Conservation (phyloP, 2,113 vertebrate genomes). For the Steatornis caripensis region DNA sequence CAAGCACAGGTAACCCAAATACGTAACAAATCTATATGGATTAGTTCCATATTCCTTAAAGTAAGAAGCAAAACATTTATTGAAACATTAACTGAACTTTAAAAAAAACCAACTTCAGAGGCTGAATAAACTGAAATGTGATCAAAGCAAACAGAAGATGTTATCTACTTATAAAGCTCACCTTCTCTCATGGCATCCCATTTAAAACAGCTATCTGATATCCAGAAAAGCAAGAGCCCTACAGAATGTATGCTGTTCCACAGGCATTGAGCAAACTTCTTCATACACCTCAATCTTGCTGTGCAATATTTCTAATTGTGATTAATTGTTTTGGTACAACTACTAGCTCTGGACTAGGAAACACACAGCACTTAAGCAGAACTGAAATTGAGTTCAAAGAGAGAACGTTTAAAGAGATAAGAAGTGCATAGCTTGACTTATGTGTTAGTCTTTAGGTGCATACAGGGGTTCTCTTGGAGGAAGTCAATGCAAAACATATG, state of each 20-base stretch:
- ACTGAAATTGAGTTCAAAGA: neutral
- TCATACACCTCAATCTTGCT: neutral
- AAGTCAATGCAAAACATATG: neutral
- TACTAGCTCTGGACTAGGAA: constrained; percentile 59
- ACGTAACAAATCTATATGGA: neutral
- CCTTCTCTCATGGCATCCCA: neutral
- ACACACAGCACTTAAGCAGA: neutral
- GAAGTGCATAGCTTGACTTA: accelerated
- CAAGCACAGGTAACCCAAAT: neutral
- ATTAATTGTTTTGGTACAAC: constrained; percentile 25
- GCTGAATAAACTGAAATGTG: neutral
- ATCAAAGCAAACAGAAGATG: neutral
- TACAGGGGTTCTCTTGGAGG: neutral
- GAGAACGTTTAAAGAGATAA: neutral
- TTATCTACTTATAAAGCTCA: neutral
- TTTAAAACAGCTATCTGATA: neutral
- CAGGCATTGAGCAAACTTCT: neutral
- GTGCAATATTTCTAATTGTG: neutral
- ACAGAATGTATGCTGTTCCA: neutral
- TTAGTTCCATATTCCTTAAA: neutral
- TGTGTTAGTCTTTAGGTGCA: neutral
- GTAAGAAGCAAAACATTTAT: neutral
- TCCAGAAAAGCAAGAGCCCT: constrained; percentile 14
- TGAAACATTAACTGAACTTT: neutral
- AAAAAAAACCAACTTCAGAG: neutral